Conservation (phyloP, 2,113 vertebrate genomes). For the Scomber scombrus region DNA sequence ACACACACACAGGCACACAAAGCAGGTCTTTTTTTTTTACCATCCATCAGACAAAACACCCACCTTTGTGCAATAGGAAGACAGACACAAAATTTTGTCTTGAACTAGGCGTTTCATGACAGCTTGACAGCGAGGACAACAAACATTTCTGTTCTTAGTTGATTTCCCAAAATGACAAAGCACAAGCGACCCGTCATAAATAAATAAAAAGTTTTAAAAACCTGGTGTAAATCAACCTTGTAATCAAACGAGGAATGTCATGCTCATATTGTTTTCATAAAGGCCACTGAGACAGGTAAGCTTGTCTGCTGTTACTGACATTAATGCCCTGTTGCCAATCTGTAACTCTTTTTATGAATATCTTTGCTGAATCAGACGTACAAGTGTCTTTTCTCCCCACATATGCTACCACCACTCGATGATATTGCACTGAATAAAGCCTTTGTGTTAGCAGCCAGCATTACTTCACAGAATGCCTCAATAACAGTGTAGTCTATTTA, state of each 20-base stretch:
- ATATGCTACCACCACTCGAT: constrained; percentile 53
- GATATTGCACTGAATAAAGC: constrained; percentile 80
- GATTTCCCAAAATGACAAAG: constrained; percentile 37
- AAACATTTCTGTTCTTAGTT: constrained; percentile 40
- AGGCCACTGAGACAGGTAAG: constrained; percentile 83
- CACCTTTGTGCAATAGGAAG: constrained; percentile 91
- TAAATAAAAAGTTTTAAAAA: constrained; percentile 11
- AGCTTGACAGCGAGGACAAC: constrained; percentile 64
- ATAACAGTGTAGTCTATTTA: constrained; percentile 69
- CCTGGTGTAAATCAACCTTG: constrained; percentile 54
- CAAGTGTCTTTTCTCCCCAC: background rate
- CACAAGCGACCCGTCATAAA: constrained; percentile 62
- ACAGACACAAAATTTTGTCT: constrained; percentile 89
- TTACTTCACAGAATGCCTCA: constrained; percentile 69
- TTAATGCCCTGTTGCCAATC: constrained; percentile 74
- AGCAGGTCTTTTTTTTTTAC: constrained; percentile 73
- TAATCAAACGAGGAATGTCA: constrained; percentile 61
- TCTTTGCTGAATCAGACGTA: constrained; percentile 29
- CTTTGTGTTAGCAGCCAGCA: constrained; percentile 74
- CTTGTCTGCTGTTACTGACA: constrained; percentile 57
- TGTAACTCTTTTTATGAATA: constrained; percentile 8
- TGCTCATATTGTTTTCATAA: constrained; percentile 72
- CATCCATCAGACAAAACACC: constrained; percentile 87
- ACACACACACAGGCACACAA: constrained; percentile 43
- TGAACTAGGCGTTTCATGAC: constrained; percentile 89